Evolutionary conservation across 2,797 vertebrate species (phyloP).

Genomic region (Eidolon dupreanum): DNA sequence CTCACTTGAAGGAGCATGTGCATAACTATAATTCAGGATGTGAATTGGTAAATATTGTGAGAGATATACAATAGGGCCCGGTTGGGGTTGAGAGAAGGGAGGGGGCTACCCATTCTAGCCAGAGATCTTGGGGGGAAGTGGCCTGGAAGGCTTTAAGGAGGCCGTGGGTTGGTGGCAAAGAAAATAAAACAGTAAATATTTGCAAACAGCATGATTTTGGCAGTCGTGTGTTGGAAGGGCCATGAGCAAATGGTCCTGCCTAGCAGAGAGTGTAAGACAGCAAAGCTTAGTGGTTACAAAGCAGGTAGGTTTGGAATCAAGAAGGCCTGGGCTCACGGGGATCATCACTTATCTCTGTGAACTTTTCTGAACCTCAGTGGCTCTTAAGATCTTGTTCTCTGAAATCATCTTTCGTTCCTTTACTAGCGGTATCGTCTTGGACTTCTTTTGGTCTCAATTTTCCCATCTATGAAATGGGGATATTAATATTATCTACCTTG

Average conservation of each 20-base stretch:
- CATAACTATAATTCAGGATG: neutral
- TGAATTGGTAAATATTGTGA: neutral
- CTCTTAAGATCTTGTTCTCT: neutral
- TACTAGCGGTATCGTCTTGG: neutral
- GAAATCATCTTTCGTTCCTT: neutral
- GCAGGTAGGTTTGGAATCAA: neutral
- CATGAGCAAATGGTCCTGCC: neutral
- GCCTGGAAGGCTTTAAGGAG: neutral
- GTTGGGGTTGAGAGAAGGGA: neutral
- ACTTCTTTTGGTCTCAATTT: slow-evolving; percentile 17
- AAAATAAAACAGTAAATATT: neutral
- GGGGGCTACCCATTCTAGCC: neutral
- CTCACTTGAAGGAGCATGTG: neutral
- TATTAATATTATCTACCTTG: neutral
- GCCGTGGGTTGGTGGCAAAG: neutral
- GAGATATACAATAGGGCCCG: neutral
- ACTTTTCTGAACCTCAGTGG: neutral
- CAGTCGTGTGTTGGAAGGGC: neutral
- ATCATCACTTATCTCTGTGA: neutral
- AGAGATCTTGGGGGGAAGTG: neutral
- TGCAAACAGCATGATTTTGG: neutral
- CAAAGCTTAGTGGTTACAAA: neutral
- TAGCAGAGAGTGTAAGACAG: neutral
- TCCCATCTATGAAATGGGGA: neutral
- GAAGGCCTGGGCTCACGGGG: neutral